phyloP scores from a whole-genome alignment of 2,888 invertebrate genomes.

The Clitarchus hookeri region DNA sequence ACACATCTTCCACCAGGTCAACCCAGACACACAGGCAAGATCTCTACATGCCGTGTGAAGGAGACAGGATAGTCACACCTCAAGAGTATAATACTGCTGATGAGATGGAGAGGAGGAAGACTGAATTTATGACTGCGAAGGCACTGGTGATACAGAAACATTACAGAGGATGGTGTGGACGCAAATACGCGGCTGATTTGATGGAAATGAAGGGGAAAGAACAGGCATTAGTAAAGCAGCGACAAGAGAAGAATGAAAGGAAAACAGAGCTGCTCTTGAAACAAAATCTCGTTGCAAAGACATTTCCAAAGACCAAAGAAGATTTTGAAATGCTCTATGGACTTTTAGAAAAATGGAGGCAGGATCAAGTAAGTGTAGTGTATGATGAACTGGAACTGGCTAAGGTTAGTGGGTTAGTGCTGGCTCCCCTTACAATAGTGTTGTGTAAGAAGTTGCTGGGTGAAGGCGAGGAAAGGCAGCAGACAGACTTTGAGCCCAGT shows the following conservation, averaged over 20 bases:
- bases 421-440: no score
- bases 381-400: no score
- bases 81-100: not conserved
- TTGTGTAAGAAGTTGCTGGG: no score
- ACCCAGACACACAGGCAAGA: not conserved
- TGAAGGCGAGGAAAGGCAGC: no score
- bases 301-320: not conserved
- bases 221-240: not conserved
- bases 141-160: not conserved
- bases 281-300: not conserved
- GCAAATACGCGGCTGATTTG: not conserved
- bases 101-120: not conserved
- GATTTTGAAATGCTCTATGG: slow-evolving; percentile 18
- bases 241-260: not conserved
- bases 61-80: not conserved
- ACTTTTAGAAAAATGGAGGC: not conserved
- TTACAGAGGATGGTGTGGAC: not conserved
- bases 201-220: not conserved
- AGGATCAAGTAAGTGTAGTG: slow-evolving; percentile 4
- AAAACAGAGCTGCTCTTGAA: not conserved
- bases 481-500: no score
- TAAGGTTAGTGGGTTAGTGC: no score
- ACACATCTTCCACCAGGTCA: not conserved
- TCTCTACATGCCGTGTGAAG: not conserved
- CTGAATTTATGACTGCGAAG: not conserved